phyloP scores from a whole-genome alignment of 2,113 vertebrate species.

The Zosterops lateralis region DNA sequence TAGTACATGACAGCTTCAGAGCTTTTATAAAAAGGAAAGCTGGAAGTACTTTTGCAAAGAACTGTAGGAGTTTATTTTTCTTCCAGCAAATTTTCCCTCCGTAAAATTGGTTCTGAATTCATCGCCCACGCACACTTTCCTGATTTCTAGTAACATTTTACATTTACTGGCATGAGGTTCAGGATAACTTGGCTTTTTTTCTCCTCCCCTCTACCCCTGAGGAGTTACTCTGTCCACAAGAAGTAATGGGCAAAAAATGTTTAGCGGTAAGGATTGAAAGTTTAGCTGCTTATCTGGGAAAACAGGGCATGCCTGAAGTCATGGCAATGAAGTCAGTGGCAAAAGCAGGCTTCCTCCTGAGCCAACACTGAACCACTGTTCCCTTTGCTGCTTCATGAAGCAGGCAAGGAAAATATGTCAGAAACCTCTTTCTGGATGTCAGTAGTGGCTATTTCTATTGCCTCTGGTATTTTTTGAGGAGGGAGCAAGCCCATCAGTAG shows the following conservation, averaged over 20 bases:
- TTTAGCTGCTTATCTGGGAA: constrained; percentile 54
- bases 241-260: neutral
- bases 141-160: constrained; percentile 33
- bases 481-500: neutral
- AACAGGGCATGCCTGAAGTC: constrained; percentile 39
- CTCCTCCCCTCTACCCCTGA: neutral
- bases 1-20: constrained; percentile 33
- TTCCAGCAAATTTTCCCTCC: neutral
- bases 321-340: neutral
- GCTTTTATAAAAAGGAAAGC: constrained; percentile 8
- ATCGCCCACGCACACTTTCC: neutral
- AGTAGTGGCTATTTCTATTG: neutral
- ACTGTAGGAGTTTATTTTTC: constrained; percentile 38
- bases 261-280: neutral
- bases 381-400: neutral
- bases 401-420: neutral
- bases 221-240: neutral
- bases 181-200: constrained; percentile 10
- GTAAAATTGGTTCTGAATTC: constrained; percentile 33
- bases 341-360: neutral
- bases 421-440: neutral
- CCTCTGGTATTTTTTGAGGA: neutral
- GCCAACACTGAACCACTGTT: neutral
- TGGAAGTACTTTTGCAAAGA: constrained; percentile 39
- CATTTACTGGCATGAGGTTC: constrained; percentile 1